These are phyloP conservation scores for Argyrosomus japonicus DNA, from an alignment of 2,113 vertebrate species.

Conservation along the genomic window DNA sequence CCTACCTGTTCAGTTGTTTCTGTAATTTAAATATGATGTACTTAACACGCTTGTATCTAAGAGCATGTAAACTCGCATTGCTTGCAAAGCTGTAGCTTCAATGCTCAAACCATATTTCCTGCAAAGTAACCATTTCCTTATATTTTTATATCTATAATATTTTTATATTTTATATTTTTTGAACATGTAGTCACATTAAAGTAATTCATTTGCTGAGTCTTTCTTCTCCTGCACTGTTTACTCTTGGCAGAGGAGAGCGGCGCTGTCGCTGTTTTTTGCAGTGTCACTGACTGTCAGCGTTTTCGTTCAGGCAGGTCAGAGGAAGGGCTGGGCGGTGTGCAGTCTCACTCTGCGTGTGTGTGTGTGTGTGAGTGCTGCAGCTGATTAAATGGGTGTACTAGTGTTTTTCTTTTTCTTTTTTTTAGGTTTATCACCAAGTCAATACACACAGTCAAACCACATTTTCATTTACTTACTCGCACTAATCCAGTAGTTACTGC, in stretches of 20 bases:
- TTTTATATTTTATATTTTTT: too few relatives aligned
- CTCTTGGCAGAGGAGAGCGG: slow-evolving; percentile 25
- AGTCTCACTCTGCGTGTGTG: not conserved
- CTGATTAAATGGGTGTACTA: not conserved
- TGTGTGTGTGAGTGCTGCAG: not conserved
- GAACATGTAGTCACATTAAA: not conserved
- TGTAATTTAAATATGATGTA: not conserved
- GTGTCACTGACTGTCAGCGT: slow-evolving; percentile 78
- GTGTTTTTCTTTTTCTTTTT: not conserved
- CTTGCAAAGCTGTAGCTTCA: not conserved
- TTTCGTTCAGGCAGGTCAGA: slow-evolving; percentile 61
- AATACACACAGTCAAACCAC: not conserved
- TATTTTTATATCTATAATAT: too few relatives aligned
- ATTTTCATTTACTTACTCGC: not conserved
- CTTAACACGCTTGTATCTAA: not conserved
- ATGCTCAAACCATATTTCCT: not conserved
- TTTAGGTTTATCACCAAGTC: not conserved
- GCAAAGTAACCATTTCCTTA: not conserved
- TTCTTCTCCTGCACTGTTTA: not conserved
- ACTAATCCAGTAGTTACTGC: not conserved
- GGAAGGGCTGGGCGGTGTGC: slow-evolving; percentile 21
- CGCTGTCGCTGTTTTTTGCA: slow-evolving; percentile 61
- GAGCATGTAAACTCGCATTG: not conserved
- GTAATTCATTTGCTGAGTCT: not conserved
- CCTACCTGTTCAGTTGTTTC: not conserved